These are phyloP conservation scores for Lanistes nyassanus DNA, from an alignment of 1,140 invertebrate genomes.

Conservation along the genomic window DNA sequence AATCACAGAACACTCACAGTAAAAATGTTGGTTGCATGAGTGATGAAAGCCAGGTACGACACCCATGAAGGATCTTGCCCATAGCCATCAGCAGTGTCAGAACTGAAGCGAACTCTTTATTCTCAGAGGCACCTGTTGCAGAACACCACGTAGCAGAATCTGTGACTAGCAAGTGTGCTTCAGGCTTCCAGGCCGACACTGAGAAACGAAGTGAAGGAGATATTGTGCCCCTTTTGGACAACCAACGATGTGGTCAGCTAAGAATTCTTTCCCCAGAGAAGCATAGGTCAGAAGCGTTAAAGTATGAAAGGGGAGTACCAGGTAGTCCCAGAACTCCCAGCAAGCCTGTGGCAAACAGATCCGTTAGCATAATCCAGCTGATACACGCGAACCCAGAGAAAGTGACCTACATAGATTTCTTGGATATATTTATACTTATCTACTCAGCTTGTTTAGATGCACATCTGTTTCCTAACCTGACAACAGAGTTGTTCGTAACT, in stretches of 20 bases:
- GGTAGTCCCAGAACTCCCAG: conserved; percentile 36
- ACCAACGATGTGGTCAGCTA: too few species aligned
- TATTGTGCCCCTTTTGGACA: too few species aligned
- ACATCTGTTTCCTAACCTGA: conserved; percentile 71
- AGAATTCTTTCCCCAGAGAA: too few species aligned
- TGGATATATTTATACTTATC: conserved; percentile 67
- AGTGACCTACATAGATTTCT: conserved; percentile 63
- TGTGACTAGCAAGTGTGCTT: not conserved
- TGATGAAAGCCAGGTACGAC: too few species aligned
- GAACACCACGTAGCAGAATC: conserved; percentile 21
- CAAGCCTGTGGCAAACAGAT: conserved; percentile 35
- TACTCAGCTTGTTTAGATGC: conserved; percentile 64
- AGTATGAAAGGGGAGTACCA: not conserved
- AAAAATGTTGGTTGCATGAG: too few species aligned
- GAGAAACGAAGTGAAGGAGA: too few species aligned
- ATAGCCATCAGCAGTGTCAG: too few species aligned
- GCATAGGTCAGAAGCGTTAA: too few species aligned
- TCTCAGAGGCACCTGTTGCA: not conserved
- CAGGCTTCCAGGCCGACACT: too few species aligned
- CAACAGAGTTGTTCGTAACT: conserved; percentile 73
- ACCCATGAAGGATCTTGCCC: too few species aligned
- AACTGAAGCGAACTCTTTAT: too few species aligned
- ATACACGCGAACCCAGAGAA: conserved; percentile 33
- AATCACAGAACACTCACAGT: too few species aligned
- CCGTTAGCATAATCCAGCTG: conserved; percentile 42